Conservation (phyloP, 1,140 invertebrate genomes). For the Eulimnadia texana region DNA sequence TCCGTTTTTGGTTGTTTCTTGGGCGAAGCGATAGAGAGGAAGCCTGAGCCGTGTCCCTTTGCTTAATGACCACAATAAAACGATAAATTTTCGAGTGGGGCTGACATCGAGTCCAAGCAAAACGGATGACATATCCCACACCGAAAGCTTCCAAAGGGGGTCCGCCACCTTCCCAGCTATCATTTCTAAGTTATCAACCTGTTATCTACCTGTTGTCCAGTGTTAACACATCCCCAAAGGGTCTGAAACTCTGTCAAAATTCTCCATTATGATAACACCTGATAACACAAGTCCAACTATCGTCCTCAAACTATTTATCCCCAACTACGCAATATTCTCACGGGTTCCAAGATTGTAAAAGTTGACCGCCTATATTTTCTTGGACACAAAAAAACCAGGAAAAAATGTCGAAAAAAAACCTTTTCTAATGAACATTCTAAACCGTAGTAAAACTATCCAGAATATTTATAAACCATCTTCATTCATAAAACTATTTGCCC, state of each 20-base stretch:
- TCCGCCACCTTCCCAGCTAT: no score
- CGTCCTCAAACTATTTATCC: no score
- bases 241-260: no score
- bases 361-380: no score
- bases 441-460: background rate
- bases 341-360: no score
- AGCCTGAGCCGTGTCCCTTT: background rate
- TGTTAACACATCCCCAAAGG: no score
- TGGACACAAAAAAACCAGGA: background rate
- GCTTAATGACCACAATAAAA: conserved; percentile 17
- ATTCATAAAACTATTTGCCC: background rate
- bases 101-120: background rate
- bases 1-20: background rate
- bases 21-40: background rate
- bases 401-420: background rate
- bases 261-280: no score
- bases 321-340: background rate
- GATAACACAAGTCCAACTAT: no score
- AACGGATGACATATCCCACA: conserved; percentile 11
- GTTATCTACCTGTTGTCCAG: no score
- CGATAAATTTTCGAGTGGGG: conserved; percentile 15
- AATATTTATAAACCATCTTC: background rate
- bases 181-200: no score
- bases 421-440: no score
- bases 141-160: background rate